These are phyloP conservation scores for Acomys russatus DNA, from an alignment of 2,797 vertebrate species.

Conservation along the genomic window DNA sequence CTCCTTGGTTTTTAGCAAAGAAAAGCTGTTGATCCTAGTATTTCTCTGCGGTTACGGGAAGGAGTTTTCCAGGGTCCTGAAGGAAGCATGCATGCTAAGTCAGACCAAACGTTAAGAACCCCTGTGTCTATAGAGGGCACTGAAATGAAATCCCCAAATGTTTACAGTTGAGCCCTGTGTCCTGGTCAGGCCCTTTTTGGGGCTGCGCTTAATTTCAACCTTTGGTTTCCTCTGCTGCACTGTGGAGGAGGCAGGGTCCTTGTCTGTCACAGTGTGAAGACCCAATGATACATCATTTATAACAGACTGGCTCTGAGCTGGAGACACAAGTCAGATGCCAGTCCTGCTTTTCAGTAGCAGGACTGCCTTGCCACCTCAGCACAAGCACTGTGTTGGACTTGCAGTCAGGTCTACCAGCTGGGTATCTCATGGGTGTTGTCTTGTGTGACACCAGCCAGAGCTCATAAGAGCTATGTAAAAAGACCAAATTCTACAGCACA, in stretches of 20 bases:
- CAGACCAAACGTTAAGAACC: neutral
- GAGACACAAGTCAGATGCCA: too few relatives aligned
- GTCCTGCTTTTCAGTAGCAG: neutral
- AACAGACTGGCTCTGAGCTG: neutral
- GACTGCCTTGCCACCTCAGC: neutral
- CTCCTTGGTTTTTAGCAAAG: neutral
- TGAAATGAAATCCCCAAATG: accelerated
- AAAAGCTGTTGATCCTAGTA: neutral
- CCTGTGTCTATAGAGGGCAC: neutral
- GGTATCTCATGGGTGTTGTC: neutral
- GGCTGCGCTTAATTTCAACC: neutral
- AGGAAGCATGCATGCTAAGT: neutral
- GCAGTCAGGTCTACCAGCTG: too few relatives aligned
- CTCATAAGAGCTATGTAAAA: neutral
- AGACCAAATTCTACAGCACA: neutral
- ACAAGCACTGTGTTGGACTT: neutral
- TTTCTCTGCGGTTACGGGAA: neutral
- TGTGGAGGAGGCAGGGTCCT: too few relatives aligned
- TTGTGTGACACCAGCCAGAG: neutral
- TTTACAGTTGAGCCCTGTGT: accelerated
- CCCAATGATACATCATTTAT: neutral
- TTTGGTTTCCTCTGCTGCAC: neutral
- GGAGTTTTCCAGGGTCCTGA: neutral
- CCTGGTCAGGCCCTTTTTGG: accelerated
- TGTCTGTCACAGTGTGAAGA: neutral